Conservation (phyloP, 2,113 vertebrate genomes). For the Mormyrus iriodes region DNA sequence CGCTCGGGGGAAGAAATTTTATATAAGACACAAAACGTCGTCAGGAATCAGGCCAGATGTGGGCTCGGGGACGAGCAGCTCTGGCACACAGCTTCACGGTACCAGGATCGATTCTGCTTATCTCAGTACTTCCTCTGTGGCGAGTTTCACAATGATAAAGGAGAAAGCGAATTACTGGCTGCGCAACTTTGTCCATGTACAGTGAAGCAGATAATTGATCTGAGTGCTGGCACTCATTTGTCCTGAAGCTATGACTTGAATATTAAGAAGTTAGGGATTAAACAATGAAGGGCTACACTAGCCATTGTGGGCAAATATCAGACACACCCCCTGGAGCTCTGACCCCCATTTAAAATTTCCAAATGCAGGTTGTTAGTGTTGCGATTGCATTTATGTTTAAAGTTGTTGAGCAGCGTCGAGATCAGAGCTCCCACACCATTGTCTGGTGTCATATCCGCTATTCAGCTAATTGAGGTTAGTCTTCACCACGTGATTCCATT, state of each 20-base stretch:
- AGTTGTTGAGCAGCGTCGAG: not conserved
- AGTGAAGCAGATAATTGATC: constrained; percentile 35
- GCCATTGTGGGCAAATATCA: not conserved
- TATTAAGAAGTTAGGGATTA: constrained; percentile 1
- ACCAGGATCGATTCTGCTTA: constrained; percentile 27
- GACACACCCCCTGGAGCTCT: not conserved
- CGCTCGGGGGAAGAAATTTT: not conserved
- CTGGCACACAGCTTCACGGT: constrained; percentile 20
- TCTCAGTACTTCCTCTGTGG: constrained; percentile 19
- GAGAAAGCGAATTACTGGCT: constrained; percentile 12
- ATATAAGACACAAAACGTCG: not conserved
- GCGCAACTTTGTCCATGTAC: constrained; percentile 27
- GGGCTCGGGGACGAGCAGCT: not conserved
- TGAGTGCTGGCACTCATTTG: constrained; percentile 5
- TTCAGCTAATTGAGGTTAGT: constrained; percentile 1
- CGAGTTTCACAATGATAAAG: constrained; percentile 23
- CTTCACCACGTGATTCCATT: not conserved
- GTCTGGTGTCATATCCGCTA: not conserved
- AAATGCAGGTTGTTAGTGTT: not conserved
- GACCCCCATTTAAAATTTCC: not conserved
- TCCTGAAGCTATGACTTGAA: constrained; percentile 12
- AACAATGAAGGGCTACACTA: constrained; percentile 4
- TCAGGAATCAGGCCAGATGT: not conserved
- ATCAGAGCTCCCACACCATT: not conserved
- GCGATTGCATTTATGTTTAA: not conserved